phyloP scores from a whole-genome alignment of 2,888 invertebrate species.

The Cataglyphis rosenhaueri region DNA sequence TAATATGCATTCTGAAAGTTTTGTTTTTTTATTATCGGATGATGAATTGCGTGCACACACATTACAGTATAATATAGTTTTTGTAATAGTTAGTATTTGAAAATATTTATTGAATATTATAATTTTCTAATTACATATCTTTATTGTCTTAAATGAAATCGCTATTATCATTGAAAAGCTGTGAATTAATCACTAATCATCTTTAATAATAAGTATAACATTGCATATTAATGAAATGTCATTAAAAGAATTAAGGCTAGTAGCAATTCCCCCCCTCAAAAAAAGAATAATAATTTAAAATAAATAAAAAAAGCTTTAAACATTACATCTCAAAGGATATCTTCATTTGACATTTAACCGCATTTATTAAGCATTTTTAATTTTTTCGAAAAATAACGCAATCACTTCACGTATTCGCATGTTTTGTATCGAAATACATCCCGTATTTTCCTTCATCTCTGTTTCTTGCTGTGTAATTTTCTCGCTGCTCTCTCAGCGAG shows the following conservation, averaged over 20 bases:
- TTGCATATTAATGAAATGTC: background rate
- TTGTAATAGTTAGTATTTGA: background rate
- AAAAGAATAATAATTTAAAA: background rate
- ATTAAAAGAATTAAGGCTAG: background rate
- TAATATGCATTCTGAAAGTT: background rate
- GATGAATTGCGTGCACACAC: background rate
- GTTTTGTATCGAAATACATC: background rate
- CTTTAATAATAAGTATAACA: no score
- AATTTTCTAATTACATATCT: no score
- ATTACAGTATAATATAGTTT: background rate
- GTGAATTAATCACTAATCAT: no score
- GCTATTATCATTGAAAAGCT: no score
- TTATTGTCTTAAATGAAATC: no score
- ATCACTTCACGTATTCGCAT: background rate
- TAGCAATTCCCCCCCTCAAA: background rate
- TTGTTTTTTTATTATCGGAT: background rate
- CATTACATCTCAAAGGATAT: background rate
- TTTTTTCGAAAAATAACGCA: background rate
- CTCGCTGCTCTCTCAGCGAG: slow-evolving; percentile 10
- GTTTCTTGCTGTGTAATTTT: slow-evolving; percentile 43
- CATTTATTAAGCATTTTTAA: background rate
- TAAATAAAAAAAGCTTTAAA: no score
- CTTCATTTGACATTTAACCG: background rate
- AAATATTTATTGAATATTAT: no score
- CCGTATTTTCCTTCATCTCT: slow-evolving; percentile 17